Evolutionary conservation across 2,888 invertebrate genomes (phyloP).

Genomic region (Adelognathus sp.): DNA sequence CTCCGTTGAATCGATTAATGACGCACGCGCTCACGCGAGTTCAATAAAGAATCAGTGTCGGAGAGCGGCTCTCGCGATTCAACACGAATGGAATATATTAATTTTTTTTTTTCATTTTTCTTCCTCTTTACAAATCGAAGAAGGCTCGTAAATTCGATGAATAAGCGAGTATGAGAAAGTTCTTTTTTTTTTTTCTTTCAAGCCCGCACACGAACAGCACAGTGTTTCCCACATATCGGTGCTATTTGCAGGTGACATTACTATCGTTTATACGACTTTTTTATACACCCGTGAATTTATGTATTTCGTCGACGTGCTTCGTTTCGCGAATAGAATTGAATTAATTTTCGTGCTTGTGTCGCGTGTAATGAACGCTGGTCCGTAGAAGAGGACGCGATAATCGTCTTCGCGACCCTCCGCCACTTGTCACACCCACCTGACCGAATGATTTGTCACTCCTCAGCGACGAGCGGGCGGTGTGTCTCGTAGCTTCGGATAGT

Average conservation of each 20-base stretch:
- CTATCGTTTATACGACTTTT: too few species aligned
- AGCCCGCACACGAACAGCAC: slow-evolving; percentile 27
- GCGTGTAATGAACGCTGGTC: not conserved
- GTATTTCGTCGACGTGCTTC: not conserved
- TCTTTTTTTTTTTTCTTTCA: not conserved
- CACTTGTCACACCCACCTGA: slow-evolving; percentile 41
- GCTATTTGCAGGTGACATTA: too few species aligned
- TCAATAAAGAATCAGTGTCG: not conserved
- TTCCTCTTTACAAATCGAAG: not conserved
- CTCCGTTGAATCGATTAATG: slow-evolving; percentile 3
- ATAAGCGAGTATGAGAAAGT: slow-evolving; percentile 12
- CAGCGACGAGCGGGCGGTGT: slow-evolving; percentile 27
- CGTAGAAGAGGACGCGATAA: not conserved
- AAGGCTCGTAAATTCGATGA: slow-evolving; percentile 43
- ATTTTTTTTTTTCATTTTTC: slow-evolving; percentile 24
- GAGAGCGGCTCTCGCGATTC: not conserved
- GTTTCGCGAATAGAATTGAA: not conserved
- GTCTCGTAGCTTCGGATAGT: slow-evolving; percentile 3
- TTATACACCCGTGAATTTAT: not conserved
- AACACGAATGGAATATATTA: slow-evolving; percentile 36
- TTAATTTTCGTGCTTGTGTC: slow-evolving; percentile 32
- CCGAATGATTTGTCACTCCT: slow-evolving; percentile 53
- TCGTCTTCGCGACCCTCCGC: slow-evolving; percentile 25
- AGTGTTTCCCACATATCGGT: too few species aligned
- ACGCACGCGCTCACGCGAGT: too few species aligned